Evolutionary conservation across 2,888 invertebrate species (phyloP), one percentile per base, ranked within the genome.

Genomic region (Galeruca laticollis): DNA sequence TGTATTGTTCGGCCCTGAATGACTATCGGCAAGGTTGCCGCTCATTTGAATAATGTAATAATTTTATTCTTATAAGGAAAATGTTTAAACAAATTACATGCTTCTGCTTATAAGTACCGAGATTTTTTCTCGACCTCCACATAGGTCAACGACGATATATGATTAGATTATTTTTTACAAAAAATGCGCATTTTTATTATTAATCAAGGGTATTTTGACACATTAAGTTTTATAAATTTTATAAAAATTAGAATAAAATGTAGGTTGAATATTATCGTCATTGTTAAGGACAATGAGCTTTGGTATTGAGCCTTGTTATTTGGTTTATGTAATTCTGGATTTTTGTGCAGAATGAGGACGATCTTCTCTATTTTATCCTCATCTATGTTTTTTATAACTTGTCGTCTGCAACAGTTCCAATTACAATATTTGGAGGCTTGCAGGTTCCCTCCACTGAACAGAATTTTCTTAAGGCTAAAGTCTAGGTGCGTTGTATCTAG

Each of bases 1-100:
- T 68, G 63, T 68, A 74, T 68, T 64, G 68, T 76, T 71, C 76
- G 82, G 79, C 80, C 82, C 77, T 80, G 80, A 80, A 79, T 75
- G 70, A 68, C 76, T 71, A 75, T 74, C 76, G 79, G 80, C 81
- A 80, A 81, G 80, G 81, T 71, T 71, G 71, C 68, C 71, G 64
- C 66, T 66, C 66, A 66, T 66, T 66, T 66, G 15, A 66, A 66
- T 66, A 66, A 49, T 60, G 59, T 66, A 59, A 66, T 66, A 66
- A 66, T 66, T 66, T 60, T 60, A 66, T 54, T 66, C 66, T 49
- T 66, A 66, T 66, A 66, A 59, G 66, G 66, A 66, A 66, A 59
- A 51, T 49, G 59, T 59, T 51, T 51, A 60, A 51, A 66, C 59
- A 66, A 66, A 66, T 66, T 66, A 51, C 59, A 59, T 21, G 51